These are phyloP conservation scores for Laterallus jamaicensis DNA, from an alignment of 2,113 vertebrate species.

Conservation along the genomic window DNA sequence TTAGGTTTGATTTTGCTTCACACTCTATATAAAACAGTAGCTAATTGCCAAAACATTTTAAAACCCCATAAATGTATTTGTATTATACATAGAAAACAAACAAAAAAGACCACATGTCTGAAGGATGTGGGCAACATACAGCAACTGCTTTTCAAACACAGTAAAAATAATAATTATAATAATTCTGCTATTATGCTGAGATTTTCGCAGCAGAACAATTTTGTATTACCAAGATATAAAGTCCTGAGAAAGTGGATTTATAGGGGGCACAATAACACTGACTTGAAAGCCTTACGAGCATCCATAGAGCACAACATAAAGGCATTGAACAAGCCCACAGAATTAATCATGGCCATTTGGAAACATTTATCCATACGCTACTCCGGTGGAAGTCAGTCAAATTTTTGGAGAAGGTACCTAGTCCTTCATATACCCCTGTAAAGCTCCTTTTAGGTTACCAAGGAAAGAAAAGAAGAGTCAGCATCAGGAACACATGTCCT, in stretches of 20 bases:
- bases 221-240: not conserved
- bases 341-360: not conserved
- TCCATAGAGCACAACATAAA: not conserved
- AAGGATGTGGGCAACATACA: not conserved
- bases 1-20: not conserved
- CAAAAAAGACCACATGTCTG: not conserved
- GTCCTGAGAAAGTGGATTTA: not conserved
- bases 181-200: not conserved
- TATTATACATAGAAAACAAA: not conserved
- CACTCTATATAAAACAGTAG: not conserved
- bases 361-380: not conserved
- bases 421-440: not conserved
- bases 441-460: not conserved
- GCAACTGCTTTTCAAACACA: not conserved
- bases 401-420: not conserved
- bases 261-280: not conserved
- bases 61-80: not conserved
- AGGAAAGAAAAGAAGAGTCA: not conserved
- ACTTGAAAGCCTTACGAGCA: not conserved
- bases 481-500: not conserved
- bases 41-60: not conserved
- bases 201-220: constrained; percentile 6
- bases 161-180: not conserved
- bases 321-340: not conserved
- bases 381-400: not conserved